Evolutionary conservation across 2,113 vertebrate genomes (phyloP).

Genomic region (Halichoerus grypus): DNA sequence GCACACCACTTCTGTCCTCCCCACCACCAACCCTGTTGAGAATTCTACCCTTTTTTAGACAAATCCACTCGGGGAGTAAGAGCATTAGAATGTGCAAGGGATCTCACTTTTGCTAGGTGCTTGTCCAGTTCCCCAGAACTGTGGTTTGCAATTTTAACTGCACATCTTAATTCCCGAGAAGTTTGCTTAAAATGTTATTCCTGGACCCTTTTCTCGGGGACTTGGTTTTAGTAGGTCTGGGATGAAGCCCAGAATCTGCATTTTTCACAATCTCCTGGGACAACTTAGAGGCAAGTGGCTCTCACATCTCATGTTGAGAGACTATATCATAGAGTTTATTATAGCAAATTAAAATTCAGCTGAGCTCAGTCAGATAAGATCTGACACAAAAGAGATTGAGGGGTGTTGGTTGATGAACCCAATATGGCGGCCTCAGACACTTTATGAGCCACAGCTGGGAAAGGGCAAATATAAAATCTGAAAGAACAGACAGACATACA

Average conservation of each 20-base stretch:
- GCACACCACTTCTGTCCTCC: not conserved
- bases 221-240: conserved; percentile 13
- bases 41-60: not conserved
- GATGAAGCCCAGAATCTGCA: conserved; percentile 10
- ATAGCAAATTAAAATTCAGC: not conserved
- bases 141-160: not conserved
- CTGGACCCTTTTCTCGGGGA: not conserved
- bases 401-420: not conserved
- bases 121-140: not conserved
- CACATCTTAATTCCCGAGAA: not conserved
- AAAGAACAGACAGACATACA: not conserved
- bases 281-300: not conserved
- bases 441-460: not conserved
- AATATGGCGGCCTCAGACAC: not conserved
- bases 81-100: not conserved
- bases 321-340: not conserved
- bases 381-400: not conserved
- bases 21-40: not conserved
- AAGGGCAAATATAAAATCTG: not conserved
- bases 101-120: not conserved
- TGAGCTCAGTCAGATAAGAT: not conserved
- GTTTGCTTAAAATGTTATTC: not conserved
- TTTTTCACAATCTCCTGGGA: conserved; percentile 22
- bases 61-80: not conserved
- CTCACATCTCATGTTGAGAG: not conserved